Conservation (phyloP, 2,888 invertebrate species). For the Steinernema carpocapsae region DNA sequence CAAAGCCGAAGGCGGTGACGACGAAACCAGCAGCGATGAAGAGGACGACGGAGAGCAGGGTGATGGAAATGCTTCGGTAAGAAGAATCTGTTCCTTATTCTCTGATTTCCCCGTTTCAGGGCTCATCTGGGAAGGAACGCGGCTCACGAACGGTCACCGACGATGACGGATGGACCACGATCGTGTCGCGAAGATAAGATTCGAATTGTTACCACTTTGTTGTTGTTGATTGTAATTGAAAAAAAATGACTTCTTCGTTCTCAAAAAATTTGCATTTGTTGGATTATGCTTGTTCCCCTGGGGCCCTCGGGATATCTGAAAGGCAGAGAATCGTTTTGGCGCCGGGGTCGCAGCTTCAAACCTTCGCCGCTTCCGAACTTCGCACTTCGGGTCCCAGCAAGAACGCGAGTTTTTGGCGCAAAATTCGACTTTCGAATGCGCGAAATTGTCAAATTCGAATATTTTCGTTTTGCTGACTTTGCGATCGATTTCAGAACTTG, state of each 20-base stretch:
- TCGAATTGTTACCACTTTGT: background rate
- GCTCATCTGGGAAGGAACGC: slow-evolving; percentile 35
- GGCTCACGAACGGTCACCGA: slow-evolving; percentile 52
- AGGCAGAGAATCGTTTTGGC: too few relatives aligned
- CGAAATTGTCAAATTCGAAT: too few relatives aligned
- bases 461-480: too few relatives aligned
- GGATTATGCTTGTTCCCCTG: too few relatives aligned
- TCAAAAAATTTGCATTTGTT: too few relatives aligned
- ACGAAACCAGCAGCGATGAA: slow-evolving; percentile 33
- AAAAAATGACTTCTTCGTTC: background rate
- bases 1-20: slow-evolving; percentile 37
- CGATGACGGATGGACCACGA: slow-evolving; percentile 63
- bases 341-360: too few relatives aligned
- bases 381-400: background rate
- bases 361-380: too few relatives aligned
- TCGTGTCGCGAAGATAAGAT: slow-evolving; percentile 37
- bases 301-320: too few relatives aligned
- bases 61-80: slow-evolving; percentile 19
- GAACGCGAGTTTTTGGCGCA: background rate
- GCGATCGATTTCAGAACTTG: too few relatives aligned
- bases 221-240: background rate
- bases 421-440: too few relatives aligned
- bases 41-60: slow-evolving; percentile 37
- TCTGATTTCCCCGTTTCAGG: slow-evolving; percentile 10
- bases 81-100: background rate